Base-by-base conservation (phyloP, 2,888 invertebrate species). In the Stenodera caucasica region DNA sequence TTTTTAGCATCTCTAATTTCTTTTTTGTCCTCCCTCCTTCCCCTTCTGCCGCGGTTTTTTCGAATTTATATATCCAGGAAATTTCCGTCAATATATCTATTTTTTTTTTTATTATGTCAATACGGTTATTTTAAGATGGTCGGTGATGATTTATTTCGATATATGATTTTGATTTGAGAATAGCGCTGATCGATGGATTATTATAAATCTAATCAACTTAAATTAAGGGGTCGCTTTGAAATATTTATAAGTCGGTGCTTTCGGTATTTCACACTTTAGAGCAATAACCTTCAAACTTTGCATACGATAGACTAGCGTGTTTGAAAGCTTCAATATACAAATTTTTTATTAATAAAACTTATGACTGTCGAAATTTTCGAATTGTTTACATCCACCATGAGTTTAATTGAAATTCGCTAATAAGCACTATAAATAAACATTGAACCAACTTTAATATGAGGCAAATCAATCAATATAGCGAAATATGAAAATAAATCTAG, bases 51-150 rank as follows among this genome's bases (percentile, higher is more conserved):
- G 18, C 32, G n/a, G n/a, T n/a, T n/a, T 49, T 40, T 49, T 50
- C 12, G 49, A 56, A 37, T 12, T 51, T 21, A 29, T 33, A 50
- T 18, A 37, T 12, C n/a, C 33, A 32, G 64, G 59, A 59, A 65
- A 55, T 54, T 57, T 54, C 63, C 54, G 59, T 68, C 68, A 60
- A 61, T 60, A 64, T 61, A 49, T 18, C 49, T 33, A 52, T 54
- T 60, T 67, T 64, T 65, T 67, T 63, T 58, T 61, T 66, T 66
- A 60, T 45, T 51, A 57, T 63, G 57, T 67, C 68, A 71, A 62
- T 63, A 61, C 30, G 1, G 68, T 69, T 74, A 74, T 74, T 74
- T 74, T 69, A 49, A 68, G 74, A 73, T 73, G 72, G 72, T 71
- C 72, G 65, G 67, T n/a, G n/a, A n/a, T n/a, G n/a, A 55, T 55